Base-by-base conservation (phyloP, 1,140 invertebrate genomes). In the Leptoteleia sp. region DNA sequence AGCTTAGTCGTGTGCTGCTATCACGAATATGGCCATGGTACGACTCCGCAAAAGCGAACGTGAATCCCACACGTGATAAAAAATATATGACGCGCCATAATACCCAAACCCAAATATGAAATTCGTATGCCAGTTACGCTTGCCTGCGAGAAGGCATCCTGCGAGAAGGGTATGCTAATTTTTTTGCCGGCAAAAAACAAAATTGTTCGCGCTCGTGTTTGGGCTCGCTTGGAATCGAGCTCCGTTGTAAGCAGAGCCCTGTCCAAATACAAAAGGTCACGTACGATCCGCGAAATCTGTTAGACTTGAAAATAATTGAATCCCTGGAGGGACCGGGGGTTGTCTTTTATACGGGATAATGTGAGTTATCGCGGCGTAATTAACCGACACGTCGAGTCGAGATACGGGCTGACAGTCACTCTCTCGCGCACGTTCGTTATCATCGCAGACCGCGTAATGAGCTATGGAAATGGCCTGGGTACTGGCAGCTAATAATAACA, bases 31-130 rank as follows among this genome's bases (percentile, higher is more conserved):
- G 81, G 81, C 68, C 76, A 40, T 79, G 52, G 45, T 57, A 76
- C 48, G 62, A 47, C 31, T 25, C 65, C 75, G 68, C 78, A 67
- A 77, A 48, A 61, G 54, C 67, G 9, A 45, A 78, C 52, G 72
- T 38, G 65, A 67, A 81, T 82, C 85, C 85, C 87, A 85, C 81
- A 82, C 77, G 84, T 84, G 85, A 84, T 88, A 84, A 89, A 88
- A 88, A 87, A 87, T 89, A 85, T 78, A 88, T 71, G 75, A 80
- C 77, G 70, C 48, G 38, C 64, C 59, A 52, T 78, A 70, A 72
- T 42, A 47, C 15, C 48, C 48, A 22, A 19, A 48, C 35, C 55
- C 16, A 57, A 73, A 77, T 64, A 59, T 54, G 55, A 71, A 71
- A 73, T 73, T 81, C 70, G 68, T 71, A 64, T 61, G 59, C 67